Conservation (phyloP, 2,888 invertebrate species). For the Ornithoptera alexandrae region DNA sequence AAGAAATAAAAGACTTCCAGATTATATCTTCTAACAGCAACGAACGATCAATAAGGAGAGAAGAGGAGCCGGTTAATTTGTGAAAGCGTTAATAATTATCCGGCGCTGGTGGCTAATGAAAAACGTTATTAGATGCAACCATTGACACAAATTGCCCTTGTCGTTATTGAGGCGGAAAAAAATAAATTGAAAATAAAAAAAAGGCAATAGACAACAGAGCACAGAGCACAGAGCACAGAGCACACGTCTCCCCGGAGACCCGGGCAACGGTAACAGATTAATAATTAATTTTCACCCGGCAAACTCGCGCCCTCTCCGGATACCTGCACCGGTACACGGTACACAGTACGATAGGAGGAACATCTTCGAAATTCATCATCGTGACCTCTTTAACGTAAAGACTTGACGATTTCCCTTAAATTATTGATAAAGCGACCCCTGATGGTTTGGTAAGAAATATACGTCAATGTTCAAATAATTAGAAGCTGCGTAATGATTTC, state of each 20-base stretch:
- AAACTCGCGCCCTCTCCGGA: conserved; percentile 56
- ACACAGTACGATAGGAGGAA: conserved; percentile 60
- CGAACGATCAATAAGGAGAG: too few species aligned
- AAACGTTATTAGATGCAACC: conserved; percentile 38
- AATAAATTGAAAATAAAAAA: conserved; percentile 53
- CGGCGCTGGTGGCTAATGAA: not conserved
- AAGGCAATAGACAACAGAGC: conserved; percentile 52
- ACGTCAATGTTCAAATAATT: too few species aligned
- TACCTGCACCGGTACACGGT: conserved; percentile 66
- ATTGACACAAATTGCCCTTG: conserved; percentile 63
- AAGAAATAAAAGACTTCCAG: too few species aligned
- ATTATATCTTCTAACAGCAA: too few species aligned
- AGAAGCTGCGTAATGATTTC: too few species aligned
- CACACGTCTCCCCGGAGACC: conserved; percentile 57
- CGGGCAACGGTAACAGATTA: conserved; percentile 71
- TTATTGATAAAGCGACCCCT: too few species aligned
- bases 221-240: conserved; percentile 9
- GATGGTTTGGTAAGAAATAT: too few species aligned
- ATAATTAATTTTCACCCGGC: conserved; percentile 74
- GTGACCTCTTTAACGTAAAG: conserved; percentile 24
- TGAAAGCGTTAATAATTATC: too few species aligned
- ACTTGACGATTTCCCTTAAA: too few species aligned
- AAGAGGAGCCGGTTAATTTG: too few species aligned
- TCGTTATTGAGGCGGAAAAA: conserved; percentile 62
- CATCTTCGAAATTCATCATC: conserved; percentile 51